Base-by-base conservation (phyloP, 2,797 vertebrate species). In the Borostomias antarcticus region DNA sequence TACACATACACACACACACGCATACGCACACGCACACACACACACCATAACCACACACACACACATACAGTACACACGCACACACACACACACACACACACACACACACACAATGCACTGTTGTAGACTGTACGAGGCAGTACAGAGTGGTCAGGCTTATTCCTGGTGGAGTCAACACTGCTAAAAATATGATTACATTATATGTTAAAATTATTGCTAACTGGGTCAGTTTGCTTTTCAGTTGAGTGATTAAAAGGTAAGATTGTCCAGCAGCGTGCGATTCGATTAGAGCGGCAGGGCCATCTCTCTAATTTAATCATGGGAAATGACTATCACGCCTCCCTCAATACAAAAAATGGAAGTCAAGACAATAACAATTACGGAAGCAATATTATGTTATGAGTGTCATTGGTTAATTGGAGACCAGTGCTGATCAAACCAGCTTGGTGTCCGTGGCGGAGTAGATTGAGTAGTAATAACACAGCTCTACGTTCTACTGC, bases 321-420 rank as follows among this genome's bases (percentile, higher is more conserved):
- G 8, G 66, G 71, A 78, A 84, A 74, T 78, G 76, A 82, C 73
- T 54, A 77, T 79, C 75, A 74, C 65, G 71, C 68, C 33, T 75
- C 63, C 70, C 73, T 84, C 80, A 78, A 82, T 80, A 82, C 77
- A 80, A 80, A 77, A 82, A 82, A 85, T 76, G 35, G 56, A 82
- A 82, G 81, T 84, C 80, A 81, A 74, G 86, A 81, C 82, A 82
- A 82, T 81, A 69, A 62, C 64, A 74, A 85, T 80, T 75, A 78
- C 6, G 37, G 63, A 64, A 74, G 66, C 75, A 73, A 76, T 77
- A 63, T 50, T n/a, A 74, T 59, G 70, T 64, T 75, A 79, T 25
- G 59, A 79, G 30, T 4, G 21, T 11, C 29, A 26, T 23, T 3
- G 11, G 13, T 64, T 76, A 79, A 79, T 75, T 37, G 35, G 75